A percentile compares a stretch with the other conserved stretches of the same genome.
phyloP scores from a whole-genome alignment of 1,140 invertebrate species.

The Nasonia giraulti region DNA sequence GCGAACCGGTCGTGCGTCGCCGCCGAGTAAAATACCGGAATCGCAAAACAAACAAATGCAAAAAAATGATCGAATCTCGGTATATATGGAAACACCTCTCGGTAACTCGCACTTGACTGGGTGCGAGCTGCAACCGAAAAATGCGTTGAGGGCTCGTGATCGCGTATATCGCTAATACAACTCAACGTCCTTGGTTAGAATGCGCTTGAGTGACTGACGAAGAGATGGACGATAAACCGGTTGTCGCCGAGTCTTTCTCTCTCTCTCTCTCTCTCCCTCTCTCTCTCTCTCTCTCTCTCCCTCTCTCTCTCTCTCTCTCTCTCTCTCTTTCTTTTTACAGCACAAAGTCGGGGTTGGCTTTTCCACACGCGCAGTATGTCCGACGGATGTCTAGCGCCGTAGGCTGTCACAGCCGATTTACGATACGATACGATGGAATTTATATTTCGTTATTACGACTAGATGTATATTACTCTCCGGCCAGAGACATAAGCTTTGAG shows the following conservation, averaged over 20 bases:
- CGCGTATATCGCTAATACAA: neutral
- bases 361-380: neutral
- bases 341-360: neutral
- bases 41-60: neutral
- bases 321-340: too few relatives aligned
- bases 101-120: neutral
- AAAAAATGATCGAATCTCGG: neutral
- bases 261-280: neutral
- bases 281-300: neutral
- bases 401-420: neutral
- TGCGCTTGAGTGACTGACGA: neutral
- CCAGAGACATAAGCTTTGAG: neutral
- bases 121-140: conserved; percentile 1
- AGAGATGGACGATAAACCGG: conserved; percentile 1
- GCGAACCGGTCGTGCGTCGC: neutral
- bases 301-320: neutral
- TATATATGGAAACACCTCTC: neutral
- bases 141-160: neutral
- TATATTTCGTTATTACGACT: neutral
- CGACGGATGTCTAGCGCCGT: neutral
- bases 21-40: neutral
- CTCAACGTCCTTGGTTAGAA: conserved; percentile 10
- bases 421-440: neutral
- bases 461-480: too few relatives aligned
- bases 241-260: neutral